Base-by-base conservation (phyloP, 2,797 vertebrate genomes). In the Paedocypris micromegethes region DNA sequence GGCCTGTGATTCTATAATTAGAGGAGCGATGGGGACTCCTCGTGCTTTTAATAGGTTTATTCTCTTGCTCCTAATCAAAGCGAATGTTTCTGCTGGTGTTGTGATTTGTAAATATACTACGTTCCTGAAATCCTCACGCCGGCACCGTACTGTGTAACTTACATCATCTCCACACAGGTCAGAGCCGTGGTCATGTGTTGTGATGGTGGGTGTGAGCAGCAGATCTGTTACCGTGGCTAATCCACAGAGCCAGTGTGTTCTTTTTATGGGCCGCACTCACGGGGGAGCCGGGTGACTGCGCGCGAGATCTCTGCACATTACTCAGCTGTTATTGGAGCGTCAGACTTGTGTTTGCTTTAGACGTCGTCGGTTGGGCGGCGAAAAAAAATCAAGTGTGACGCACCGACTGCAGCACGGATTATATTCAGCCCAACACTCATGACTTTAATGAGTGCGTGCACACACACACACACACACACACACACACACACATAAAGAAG, bases 351-450 rank as follows among this genome's bases (percentile, higher is more conserved):
- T 79, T 79, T 72, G 56, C 79, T 82, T 79, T 23, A 23, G 23
- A 23, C 23, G 23, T 23, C 23, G 23, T 86, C 84, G 92, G 86
- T 92, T 92, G 91, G 88, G 91, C 88, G 91, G 90, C 78, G 85
- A 86, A 1, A 23, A 23, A 23, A 23, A 23, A 23, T 23, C 23
- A 89, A 88, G 90, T 90, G 88, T 87, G 85, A 90, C 85, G 86
- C 89, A 91, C 88, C 79, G 81, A 84, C 84, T 86, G 82, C 88
- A 86, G 82, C 53, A 76, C 88, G 89, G 85, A 86, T 86, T 86
- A 86, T 89, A 89, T 87, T 72, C 40, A 63, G 49, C 57, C 63
- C 64, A 61, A 78, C 77, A 73, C 75, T 77, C 81, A 72, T 80
- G 23, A 23, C 23, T 23, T 23, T 23, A 23, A 70, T 79, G 81